phyloP scores from a whole-genome alignment of 2,888 invertebrate species.

The Drosophila glabriapex region DNA sequence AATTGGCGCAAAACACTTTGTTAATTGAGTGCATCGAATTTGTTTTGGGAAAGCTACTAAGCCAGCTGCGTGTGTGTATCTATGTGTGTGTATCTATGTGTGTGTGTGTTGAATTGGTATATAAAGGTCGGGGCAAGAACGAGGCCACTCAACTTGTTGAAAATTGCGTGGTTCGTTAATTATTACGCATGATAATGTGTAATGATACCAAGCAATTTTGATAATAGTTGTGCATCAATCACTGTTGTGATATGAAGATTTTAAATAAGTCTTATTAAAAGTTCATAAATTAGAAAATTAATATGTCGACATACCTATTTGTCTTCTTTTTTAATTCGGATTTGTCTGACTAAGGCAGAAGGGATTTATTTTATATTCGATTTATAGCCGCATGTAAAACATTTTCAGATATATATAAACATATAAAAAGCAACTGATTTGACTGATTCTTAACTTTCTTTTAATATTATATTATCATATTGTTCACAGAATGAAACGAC shows the following conservation, averaged over 20 bases:
- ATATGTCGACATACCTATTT: neutral
- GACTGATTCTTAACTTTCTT: too few species aligned
- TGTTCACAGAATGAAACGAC: constrained; percentile 73
- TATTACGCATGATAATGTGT: neutral
- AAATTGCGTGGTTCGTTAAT: constrained; percentile 1
- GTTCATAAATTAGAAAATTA: neutral
- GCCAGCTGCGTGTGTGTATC: neutral
- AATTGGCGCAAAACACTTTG: constrained; percentile 28
- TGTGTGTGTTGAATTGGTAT: neutral
- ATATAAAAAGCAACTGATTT: neutral
- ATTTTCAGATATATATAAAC: neutral
- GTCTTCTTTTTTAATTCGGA: neutral
- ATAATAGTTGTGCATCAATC: neutral
- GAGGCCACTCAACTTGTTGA: neutral
- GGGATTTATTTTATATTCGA: neutral
- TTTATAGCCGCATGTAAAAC: neutral
- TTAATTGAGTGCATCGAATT: constrained; percentile 34
- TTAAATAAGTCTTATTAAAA: neutral
- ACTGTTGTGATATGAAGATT: neutral
- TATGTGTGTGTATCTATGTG: neutral
- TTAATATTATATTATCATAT: too few species aligned
- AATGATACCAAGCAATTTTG: neutral
- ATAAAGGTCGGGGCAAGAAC: neutral
- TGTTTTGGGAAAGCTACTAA: constrained; percentile 13
- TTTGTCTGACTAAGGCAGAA: neutral